A percentile compares a stretch with the other conserved stretches of the same genome.
Conservation (phyloP, 2,113 vertebrate species). For the Apteryx mantelli region DNA sequence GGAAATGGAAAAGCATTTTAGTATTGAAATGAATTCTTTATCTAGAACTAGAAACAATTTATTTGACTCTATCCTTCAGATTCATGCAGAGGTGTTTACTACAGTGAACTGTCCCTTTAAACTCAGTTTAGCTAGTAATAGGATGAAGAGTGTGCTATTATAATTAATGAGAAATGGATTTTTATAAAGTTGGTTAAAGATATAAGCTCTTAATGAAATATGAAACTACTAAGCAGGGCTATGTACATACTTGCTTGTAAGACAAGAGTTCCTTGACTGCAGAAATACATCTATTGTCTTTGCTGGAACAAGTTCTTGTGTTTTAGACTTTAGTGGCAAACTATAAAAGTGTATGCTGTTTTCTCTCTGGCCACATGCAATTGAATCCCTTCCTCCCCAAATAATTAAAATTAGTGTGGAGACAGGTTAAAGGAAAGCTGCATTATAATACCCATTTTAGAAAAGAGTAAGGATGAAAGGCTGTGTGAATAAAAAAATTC, state of each 20-base stretch:
- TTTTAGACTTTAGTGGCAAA: neutral
- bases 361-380: neutral
- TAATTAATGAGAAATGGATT: neutral
- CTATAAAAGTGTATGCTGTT: neutral
- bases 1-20: neutral
- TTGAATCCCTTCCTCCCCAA: neutral
- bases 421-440: neutral
- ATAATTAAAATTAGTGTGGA: neutral
- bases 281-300: neutral
- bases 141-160: neutral
- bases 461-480: neutral
- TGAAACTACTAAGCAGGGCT: neutral
- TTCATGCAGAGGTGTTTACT: accelerated
- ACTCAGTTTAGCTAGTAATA: neutral
- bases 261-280: neutral
- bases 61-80: neutral
- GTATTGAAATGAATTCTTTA: neutral
- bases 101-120: neutral
- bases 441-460: neutral
- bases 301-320: neutral
- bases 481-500: neutral
- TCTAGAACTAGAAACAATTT: neutral
- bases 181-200: neutral
- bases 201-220: neutral
- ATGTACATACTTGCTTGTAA: neutral